Conservation (phyloP, 2,888 invertebrate species). For the Electrophaes corylata region DNA sequence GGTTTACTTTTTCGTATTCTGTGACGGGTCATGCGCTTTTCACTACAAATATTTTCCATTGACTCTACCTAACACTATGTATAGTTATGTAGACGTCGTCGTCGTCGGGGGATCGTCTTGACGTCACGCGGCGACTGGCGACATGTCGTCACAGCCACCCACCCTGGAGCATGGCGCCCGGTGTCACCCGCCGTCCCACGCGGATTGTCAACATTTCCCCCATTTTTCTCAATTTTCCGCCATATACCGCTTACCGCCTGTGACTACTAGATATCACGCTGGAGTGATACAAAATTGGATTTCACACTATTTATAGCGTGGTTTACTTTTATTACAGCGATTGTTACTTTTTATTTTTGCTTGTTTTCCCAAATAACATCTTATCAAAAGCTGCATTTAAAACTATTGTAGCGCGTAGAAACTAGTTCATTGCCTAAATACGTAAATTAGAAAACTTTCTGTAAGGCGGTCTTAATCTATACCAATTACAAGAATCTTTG, state of each 20-base stretch:
- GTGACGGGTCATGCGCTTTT: background rate
- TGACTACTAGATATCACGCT: constrained; percentile 60
- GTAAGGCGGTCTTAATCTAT: too few relatives aligned
- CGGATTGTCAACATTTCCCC: constrained; percentile 25
- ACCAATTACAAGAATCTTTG: too few relatives aligned
- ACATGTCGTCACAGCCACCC: constrained; percentile 27
- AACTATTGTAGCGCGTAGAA: too few relatives aligned
- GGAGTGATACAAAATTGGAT: constrained; percentile 51
- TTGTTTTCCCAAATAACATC: background rate
- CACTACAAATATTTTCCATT: constrained; percentile 1
- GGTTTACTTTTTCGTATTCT: background rate
- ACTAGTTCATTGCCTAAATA: too few relatives aligned
- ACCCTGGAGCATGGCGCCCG: constrained; percentile 23
- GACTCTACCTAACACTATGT: background rate
- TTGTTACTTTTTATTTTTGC: background rate
- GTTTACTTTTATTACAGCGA: constrained; percentile 6
- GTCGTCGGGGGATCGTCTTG: constrained; percentile 8
- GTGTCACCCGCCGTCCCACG: constrained; percentile 36
- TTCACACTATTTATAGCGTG: constrained; percentile 51
- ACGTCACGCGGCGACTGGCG: constrained; percentile 13
- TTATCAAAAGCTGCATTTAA: too few relatives aligned
- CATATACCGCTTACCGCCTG: constrained; percentile 64
- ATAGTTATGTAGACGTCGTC: background rate
- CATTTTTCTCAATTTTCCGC: constrained; percentile 74
- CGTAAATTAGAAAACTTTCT: too few relatives aligned